A percentile compares a stretch with the other conserved stretches of the same genome.
phyloP scores from a whole-genome alignment of 2,113 vertebrate genomes.

The Tympanuchus pallidicinctus region DNA sequence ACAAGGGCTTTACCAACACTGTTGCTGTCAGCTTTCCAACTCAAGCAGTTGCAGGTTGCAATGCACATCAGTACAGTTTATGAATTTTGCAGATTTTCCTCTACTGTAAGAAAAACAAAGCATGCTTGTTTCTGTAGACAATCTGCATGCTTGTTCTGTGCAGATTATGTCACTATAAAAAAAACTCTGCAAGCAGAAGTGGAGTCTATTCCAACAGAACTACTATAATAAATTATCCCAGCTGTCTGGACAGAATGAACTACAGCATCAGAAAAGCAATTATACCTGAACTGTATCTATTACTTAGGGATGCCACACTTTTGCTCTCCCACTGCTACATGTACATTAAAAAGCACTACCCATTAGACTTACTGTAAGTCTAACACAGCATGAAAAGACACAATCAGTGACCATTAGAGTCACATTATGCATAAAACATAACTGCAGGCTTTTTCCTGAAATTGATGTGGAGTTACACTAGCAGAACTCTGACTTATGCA shows the following conservation, averaged over 20 bases:
- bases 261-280: background rate
- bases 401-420: background rate
- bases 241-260: background rate
- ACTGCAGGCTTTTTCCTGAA: background rate
- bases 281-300: background rate
- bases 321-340: rapidly evolving
- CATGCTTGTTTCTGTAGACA: background rate
- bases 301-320: background rate
- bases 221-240: background rate
- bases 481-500: background rate
- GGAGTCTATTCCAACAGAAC: background rate
- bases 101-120: background rate
- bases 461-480: rapidly evolving
- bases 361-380: background rate
- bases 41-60: background rate
- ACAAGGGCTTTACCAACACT: background rate
- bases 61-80: background rate
- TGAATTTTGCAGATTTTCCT: background rate
- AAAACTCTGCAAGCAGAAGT: background rate
- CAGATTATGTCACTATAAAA: rapidly evolving
- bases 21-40: background rate
- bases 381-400: background rate
- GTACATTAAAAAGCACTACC: background rate
- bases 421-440: background rate
- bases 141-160: background rate